These are phyloP conservation scores for Ruditapes philippinarum DNA, from an alignment of 1,140 invertebrate genomes.

Conservation along the genomic window DNA sequence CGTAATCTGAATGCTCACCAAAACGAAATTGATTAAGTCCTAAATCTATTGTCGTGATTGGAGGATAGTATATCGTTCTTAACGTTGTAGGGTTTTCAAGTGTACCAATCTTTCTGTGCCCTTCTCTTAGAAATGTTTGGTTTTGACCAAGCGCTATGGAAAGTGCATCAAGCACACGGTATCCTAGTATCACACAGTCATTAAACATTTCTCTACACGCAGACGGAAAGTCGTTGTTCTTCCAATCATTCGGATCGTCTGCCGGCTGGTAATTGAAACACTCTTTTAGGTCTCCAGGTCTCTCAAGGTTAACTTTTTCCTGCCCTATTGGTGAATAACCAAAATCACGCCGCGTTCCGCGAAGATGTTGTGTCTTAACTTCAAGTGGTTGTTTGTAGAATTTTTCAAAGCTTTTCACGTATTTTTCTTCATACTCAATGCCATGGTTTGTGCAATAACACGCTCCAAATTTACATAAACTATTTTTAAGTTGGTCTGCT, in stretches of 20 bases:
- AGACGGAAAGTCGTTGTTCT: slow-evolving; percentile 12
- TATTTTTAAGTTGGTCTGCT: slow-evolving; percentile 36
- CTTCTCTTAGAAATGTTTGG: slow-evolving; percentile 21
- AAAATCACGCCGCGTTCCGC: slow-evolving; percentile 33
- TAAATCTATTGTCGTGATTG: slow-evolving; percentile 5
- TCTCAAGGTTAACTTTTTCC: slow-evolving; percentile 43
- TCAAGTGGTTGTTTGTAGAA: slow-evolving; percentile 61
- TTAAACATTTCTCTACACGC: slow-evolving; percentile 28
- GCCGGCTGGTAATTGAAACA: slow-evolving; percentile 44
- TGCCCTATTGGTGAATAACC: slow-evolving; percentile 56
- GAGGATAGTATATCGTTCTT: slow-evolving; percentile 38
- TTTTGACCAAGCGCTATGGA: slow-evolving; percentile 60
- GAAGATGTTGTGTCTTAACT: slow-evolving; percentile 52
- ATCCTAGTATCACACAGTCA: background rate
- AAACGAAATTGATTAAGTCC: slow-evolving; percentile 88
- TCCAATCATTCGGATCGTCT: background rate
- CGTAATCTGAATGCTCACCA: slow-evolving; percentile 92
- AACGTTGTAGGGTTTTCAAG: slow-evolving; percentile 13
- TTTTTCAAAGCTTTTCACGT: slow-evolving; percentile 27
- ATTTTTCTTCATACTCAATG: slow-evolving; percentile 34
- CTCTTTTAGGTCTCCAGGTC: slow-evolving; percentile 54
- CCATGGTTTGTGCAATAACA: slow-evolving; percentile 70
- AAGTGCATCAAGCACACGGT: slow-evolving; percentile 63
- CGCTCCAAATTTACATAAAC: slow-evolving; percentile 57
- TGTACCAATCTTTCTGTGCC: background rate